Evolutionary conservation across 2,797 vertebrate species (phyloP), one percentile per base, ranked within the genome.

Genomic region (Pempheris klunzingeri): DNA sequence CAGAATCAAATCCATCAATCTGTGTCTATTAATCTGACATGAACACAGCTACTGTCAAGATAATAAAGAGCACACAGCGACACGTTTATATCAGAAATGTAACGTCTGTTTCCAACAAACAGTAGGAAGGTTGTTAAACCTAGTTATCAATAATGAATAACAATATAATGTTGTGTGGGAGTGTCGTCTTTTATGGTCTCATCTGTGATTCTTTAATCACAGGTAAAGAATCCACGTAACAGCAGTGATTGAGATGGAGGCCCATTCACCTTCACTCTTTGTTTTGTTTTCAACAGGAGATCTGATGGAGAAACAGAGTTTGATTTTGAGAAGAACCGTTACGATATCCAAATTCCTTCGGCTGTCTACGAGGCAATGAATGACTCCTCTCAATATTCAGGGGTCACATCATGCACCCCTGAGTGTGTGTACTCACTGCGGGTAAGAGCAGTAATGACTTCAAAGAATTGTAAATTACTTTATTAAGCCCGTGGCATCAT

Each of bases 291-390:
- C 32, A 52, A 28, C 74, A 96, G 95, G 47, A 93, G 88, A 22
- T 93, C 95, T 62, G 86, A 83, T 14, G 82, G 77, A 61, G 72
- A 74, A 69, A 87, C 93, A 4, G 98, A 99, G 79, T 98, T 97
- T 92, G 98, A 99, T 86, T 98, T 98, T 83, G 84, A 87, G 15
- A 92, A 64, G 11, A 96, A 98, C 84, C 96, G 95, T 75, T 99
- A 99, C 0, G 97, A 99, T 77, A 97, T 99, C 77, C 92, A 84
- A 85, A 97, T 99, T 84, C 97, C 97, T 57, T 93, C 94, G 30
- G 96, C 97, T 36, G 47, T 92, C 53, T 94, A 95, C 55, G 95
- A 96, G 81, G 89, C 87, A 67, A 77, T 71, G 13, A 93, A 67
- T 3, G 94, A 93, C n/a, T 88, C 80, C 7, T 91, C 94, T 70